Conservation (phyloP, 2,797 vertebrate genomes). For the Epinephelus coioides region DNA sequence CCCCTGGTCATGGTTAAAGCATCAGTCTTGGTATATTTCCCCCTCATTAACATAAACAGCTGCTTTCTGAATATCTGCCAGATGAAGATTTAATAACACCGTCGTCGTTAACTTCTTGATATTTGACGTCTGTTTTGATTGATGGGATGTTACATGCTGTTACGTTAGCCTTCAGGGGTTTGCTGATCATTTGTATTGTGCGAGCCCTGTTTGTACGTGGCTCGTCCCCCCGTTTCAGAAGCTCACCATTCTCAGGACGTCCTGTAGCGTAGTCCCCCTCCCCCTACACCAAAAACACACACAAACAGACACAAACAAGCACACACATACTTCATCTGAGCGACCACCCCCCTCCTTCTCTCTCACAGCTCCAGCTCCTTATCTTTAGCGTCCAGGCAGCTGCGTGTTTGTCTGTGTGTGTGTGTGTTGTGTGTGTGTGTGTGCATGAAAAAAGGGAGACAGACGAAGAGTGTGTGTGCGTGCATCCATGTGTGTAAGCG, state of each 20-base stretch:
- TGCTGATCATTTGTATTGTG: constrained; percentile 30
- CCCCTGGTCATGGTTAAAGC: constrained; percentile 23
- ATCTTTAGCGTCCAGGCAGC: constrained; percentile 85
- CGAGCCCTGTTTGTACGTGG: constrained; percentile 10
- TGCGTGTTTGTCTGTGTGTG: constrained; percentile 71
- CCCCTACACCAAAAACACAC: constrained; percentile 39
- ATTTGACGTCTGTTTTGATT: constrained; percentile 49
- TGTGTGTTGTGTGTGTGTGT: constrained; percentile 50
- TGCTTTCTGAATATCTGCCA: constrained; percentile 47
- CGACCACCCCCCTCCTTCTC: constrained; percentile 41
- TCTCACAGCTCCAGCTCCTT: constrained; percentile 79
- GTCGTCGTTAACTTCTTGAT: constrained; percentile 30
- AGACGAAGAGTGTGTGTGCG: constrained; percentile 21
- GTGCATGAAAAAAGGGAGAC: constrained; percentile 42
- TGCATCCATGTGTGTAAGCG: constrained; percentile 51
- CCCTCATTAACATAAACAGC: constrained; percentile 52
- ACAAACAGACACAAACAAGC: constrained; percentile 61
- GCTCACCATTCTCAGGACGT: constrained; percentile 76
- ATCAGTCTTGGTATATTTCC: neutral
- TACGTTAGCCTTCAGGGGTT: constrained; percentile 1
- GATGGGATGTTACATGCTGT: constrained; percentile 22
- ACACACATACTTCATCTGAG: constrained; percentile 54
- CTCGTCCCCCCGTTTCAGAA: constrained; percentile 51
- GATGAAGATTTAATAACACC: constrained; percentile 30
- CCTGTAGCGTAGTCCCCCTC: constrained; percentile 63